phyloP scores from a whole-genome alignment of 2,888 invertebrate species.

The Serripes groenlandicus region DNA sequence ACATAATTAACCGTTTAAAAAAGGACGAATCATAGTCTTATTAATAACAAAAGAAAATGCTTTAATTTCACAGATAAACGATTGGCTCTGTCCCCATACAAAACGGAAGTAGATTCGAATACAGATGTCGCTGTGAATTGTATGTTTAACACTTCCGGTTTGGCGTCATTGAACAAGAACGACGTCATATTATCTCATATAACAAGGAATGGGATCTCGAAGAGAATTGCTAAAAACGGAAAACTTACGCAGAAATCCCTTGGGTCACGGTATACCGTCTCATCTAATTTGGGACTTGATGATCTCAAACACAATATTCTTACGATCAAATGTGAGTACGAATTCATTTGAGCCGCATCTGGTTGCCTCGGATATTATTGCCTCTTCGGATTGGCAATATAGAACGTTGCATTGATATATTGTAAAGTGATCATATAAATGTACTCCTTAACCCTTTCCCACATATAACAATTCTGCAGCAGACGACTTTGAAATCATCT shows the following conservation, averaged over 20 bases:
- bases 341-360: too few species aligned
- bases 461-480: too few species aligned
- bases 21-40: too few species aligned
- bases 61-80: conserved; percentile 52
- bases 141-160: conserved; percentile 38
- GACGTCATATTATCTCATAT: conserved; percentile 43
- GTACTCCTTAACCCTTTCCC: too few species aligned
- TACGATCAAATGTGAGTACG: conserved; percentile 54
- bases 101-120: conserved; percentile 18
- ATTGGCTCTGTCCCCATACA: conserved; percentile 50
- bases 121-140: conserved; percentile 53
- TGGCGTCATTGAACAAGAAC: neutral
- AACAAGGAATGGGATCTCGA: conserved; percentile 25
- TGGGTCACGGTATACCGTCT: conserved; percentile 28
- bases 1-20: too few species aligned
- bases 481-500: too few species aligned
- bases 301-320: conserved; percentile 41
- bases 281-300: conserved; percentile 26
- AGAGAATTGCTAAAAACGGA: conserved; percentile 42
- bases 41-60: too few species aligned
- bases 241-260: conserved; percentile 15
- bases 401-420: too few species aligned
- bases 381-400: too few species aligned
- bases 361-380: too few species aligned
- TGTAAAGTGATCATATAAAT: too few species aligned